phyloP scores from a whole-genome alignment of 2,113 vertebrate species.

The Laticauda laticaudata region DNA sequence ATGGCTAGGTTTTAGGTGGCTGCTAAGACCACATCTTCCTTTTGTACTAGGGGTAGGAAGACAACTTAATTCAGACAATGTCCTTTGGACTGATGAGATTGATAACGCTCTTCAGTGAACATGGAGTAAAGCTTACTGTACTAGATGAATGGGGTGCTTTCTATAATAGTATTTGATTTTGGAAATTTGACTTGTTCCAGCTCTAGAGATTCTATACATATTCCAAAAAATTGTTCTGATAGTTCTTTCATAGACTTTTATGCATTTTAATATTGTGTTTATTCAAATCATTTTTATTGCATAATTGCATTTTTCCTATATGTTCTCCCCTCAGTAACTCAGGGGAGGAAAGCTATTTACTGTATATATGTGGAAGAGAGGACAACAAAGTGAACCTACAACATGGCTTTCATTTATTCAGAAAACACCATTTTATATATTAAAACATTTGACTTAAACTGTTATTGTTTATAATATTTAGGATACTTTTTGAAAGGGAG shows the following conservation, averaged over 20 bases:
- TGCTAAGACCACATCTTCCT: neutral
- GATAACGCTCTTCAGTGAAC: neutral
- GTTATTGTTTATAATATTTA: conserved; percentile 3
- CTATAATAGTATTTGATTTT: neutral
- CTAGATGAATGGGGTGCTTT: neutral
- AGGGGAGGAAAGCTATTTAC: neutral
- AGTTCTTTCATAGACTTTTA: neutral
- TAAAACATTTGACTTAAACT: neutral
- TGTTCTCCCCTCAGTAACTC: neutral
- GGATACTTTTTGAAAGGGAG: conserved; percentile 22
- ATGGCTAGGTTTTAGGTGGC: neutral
- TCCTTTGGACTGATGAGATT: neutral
- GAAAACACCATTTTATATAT: neutral
- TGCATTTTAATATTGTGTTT: neutral
- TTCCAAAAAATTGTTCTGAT: neutral
- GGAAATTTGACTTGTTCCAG: neutral
- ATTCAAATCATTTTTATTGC: neutral
- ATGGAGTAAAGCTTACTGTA: neutral
- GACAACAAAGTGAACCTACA: neutral
- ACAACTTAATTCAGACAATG: neutral
- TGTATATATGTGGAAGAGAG: neutral
- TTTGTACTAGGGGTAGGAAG: neutral
- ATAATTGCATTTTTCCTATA: neutral
- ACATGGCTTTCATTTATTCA: conserved; percentile 1
- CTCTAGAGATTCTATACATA: neutral